Percentiles rank a stretch among this genome's conserved stretches.
These are phyloP conservation scores for Chaunax sp. DNA, from an alignment of 2,797 vertebrate genomes.

Conservation along the genomic window DNA sequence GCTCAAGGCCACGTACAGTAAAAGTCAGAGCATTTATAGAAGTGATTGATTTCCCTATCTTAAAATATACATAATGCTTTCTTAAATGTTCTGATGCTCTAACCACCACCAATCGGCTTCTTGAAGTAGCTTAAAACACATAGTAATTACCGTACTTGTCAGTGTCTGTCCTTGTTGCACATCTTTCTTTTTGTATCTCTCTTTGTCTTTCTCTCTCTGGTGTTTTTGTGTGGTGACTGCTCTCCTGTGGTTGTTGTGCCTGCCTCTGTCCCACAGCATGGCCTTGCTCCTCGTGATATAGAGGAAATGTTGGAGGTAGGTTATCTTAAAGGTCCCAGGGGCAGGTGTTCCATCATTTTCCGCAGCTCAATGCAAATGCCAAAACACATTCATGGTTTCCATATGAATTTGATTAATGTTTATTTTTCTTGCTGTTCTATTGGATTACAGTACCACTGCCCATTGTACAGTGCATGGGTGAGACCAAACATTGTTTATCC, in stretches of 20 bases:
- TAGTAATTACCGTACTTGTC: conserved; percentile 9
- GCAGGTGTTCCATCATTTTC: conserved; percentile 62
- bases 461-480: conserved; percentile 42
- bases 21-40: conserved; percentile 10
- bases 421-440: conserved; percentile 49
- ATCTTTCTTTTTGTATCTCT: conserved; percentile 51
- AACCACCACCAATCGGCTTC: conserved; percentile 3
- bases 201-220: conserved; percentile 59
- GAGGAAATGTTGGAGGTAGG: conserved; percentile 87
- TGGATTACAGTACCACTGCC: conserved; percentile 50
- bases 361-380: conserved; percentile 49
- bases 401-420: conserved; percentile 56
- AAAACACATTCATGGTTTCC: conserved; percentile 54
- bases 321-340: conserved; percentile 55
- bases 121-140: conserved; percentile 23
- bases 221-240: conserved; percentile 72
- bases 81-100: too few species aligned
- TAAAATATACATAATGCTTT: background rate
- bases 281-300: conserved; percentile 82
- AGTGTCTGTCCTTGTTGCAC: conserved; percentile 49
- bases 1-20: background rate
- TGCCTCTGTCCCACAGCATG: conserved; percentile 79
- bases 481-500: conserved; percentile 68
- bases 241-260: conserved; percentile 77
- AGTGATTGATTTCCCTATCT: conserved; percentile 4